These are phyloP conservation scores for Trochalopteron elliotii DNA, from an alignment of 2,113 vertebrate genomes.

Conservation along the genomic window DNA sequence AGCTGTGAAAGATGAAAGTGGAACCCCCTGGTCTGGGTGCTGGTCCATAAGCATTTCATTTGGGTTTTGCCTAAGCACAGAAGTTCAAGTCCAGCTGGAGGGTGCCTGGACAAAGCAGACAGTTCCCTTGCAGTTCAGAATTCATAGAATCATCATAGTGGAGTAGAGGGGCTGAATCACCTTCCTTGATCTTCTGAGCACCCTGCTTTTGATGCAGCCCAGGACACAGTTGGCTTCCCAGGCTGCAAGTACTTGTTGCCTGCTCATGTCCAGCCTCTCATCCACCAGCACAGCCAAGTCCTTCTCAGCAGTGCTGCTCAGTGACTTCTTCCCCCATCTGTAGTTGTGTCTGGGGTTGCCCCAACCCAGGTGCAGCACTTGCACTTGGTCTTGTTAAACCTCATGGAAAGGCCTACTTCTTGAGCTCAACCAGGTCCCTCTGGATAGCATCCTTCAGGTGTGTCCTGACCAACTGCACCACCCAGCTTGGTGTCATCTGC, in stretches of 20 bases:
- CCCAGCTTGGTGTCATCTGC: neutral
- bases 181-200: neutral
- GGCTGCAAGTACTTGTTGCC: neutral
- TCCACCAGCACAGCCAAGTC: neutral
- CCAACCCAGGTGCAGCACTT: neutral
- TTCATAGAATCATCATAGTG: neutral
- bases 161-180: neutral
- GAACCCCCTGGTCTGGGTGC: rapidly evolving
- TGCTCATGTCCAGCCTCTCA: neutral
- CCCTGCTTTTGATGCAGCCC: neutral
- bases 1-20: neutral
- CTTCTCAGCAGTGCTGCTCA: neutral
- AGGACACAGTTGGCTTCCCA: neutral
- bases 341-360: neutral
- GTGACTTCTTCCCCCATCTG: neutral
- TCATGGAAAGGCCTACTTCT: neutral
- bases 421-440: neutral
- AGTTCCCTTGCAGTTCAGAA: neutral
- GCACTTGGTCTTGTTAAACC: neutral
- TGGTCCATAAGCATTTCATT: neutral
- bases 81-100: neutral
- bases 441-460: neutral
- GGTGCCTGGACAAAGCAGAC: neutral
- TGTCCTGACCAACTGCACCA: neutral
- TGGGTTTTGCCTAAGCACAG: neutral